Evolutionary conservation across 1,140 invertebrate species (phyloP).

Genomic region (Phthorimaea operculella): DNA sequence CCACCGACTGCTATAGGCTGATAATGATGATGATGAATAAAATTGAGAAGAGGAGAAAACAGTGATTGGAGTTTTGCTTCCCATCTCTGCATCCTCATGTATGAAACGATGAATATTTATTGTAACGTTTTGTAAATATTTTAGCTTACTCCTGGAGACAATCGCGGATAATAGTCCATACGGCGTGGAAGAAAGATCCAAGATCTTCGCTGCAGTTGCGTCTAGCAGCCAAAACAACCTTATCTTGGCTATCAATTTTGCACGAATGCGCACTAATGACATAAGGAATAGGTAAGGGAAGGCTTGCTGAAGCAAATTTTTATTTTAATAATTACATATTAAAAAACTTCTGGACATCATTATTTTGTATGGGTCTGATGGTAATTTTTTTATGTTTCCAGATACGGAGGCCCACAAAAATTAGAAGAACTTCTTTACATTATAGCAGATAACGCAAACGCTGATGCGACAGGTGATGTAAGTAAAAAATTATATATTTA

Average conservation of each 20-base stretch:
- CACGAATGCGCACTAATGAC: slow-evolving; percentile 21
- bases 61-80: no score
- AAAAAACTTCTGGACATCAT: no score
- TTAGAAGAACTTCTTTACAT: slow-evolving; percentile 34
- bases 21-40: no score
- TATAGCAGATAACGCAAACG: slow-evolving; percentile 30
- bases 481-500: slow-evolving; percentile 14
- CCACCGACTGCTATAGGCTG: no score
- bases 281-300: slow-evolving; percentile 39
- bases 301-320: no score
- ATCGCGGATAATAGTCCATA: slow-evolving; percentile 29
- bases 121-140: no score
- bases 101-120: no score
- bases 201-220: slow-evolving; percentile 38
- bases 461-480: slow-evolving; percentile 22
- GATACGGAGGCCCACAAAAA: slow-evolving; percentile 41
- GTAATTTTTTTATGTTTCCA: slow-evolving; percentile 16
- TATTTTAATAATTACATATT: no score
- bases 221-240: slow-evolving; percentile 30
- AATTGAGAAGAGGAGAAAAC: no score
- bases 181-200: slow-evolving; percentile 31
- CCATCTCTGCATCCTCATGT: no score
- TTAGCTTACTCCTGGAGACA: slow-evolving; percentile 35
- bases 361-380: background rate
- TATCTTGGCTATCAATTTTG: slow-evolving; percentile 28